Conservation (phyloP, 2,888 invertebrate species). For the Xanthorhoe designata region DNA sequence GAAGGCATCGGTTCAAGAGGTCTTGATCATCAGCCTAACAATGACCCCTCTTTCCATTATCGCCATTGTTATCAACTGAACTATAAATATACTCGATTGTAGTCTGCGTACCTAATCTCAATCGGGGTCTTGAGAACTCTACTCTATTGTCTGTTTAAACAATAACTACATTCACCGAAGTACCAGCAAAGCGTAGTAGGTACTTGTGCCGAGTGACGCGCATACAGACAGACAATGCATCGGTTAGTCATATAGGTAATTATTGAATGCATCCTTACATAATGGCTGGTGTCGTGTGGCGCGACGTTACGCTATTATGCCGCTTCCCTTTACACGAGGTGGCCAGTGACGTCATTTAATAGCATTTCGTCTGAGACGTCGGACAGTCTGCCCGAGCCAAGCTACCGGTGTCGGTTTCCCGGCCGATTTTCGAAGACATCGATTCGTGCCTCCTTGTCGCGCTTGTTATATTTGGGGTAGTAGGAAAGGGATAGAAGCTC, state of each 20-base stretch:
- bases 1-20: slow-evolving; percentile 16
- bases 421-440: slow-evolving; percentile 36
- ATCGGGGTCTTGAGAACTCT: slow-evolving; percentile 42
- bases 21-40: slow-evolving; percentile 28
- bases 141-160: slow-evolving; percentile 44
- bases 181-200: slow-evolving; percentile 34
- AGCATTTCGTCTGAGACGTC: slow-evolving; percentile 70
- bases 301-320: slow-evolving; percentile 52
- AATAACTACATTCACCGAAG: slow-evolving; percentile 33
- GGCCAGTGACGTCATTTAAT: slow-evolving; percentile 74
- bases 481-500: slow-evolving; percentile 36
- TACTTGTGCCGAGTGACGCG: slow-evolving; percentile 23
- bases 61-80: slow-evolving; percentile 40
- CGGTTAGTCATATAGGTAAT: slow-evolving; percentile 50
- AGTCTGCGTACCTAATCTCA: slow-evolving; percentile 43
- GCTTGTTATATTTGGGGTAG: slow-evolving; percentile 6
- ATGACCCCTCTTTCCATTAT: slow-evolving; percentile 35
- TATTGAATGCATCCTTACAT: slow-evolving; percentile 62
- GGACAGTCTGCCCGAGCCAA: slow-evolving; percentile 66
- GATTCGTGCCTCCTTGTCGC: slow-evolving; percentile 27
- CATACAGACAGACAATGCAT: slow-evolving; percentile 45
- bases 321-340: slow-evolving; percentile 68
- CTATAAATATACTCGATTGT: slow-evolving; percentile 38
- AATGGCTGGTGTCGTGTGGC: slow-evolving; percentile 49
- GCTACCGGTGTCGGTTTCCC: slow-evolving; percentile 41